These are phyloP conservation scores for Itoplectis maculator DNA, from an alignment of 2,888 invertebrate species.

Conservation along the genomic window DNA sequence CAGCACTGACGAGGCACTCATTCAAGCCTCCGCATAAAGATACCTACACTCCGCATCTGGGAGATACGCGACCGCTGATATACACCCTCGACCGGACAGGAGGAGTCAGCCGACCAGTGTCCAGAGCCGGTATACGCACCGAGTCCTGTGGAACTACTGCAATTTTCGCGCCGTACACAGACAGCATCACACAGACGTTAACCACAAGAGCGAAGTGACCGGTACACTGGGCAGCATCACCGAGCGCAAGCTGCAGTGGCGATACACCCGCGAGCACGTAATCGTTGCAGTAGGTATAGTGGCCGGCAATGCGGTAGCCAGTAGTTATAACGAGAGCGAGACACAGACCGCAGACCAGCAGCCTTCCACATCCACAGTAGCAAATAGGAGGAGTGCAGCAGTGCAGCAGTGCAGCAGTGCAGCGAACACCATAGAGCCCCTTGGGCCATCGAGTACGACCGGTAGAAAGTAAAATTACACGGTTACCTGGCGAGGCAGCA, in stretches of 20 bases:
- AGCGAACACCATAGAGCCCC: conserved; percentile 57
- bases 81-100: conserved; percentile 12
- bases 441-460: conserved; percentile 70
- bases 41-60: background rate
- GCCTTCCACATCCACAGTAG: conserved; percentile 55
- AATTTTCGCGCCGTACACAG: conserved; percentile 48
- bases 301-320: conserved; percentile 62
- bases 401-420: conserved; percentile 37
- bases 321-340: conserved; percentile 62
- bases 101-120: too few species aligned
- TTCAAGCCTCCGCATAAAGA: conserved; percentile 1
- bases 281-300: conserved; percentile 64
- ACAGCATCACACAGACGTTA: background rate
- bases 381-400: conserved; percentile 58
- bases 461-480: conserved; percentile 76
- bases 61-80: conserved; percentile 22
- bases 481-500: conserved; percentile 72
- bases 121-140: conserved; percentile 35
- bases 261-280: conserved; percentile 55
- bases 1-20: background rate
- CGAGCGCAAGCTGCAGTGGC: conserved; percentile 36
- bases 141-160: conserved; percentile 32
- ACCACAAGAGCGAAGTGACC: background rate
- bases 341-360: conserved; percentile 30
- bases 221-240: conserved; percentile 24